A percentile compares a stretch with the other conserved stretches of the same genome.
These are phyloP conservation scores for Mungos mungo DNA, from an alignment of 2,113 vertebrate species.

Conservation along the genomic window DNA sequence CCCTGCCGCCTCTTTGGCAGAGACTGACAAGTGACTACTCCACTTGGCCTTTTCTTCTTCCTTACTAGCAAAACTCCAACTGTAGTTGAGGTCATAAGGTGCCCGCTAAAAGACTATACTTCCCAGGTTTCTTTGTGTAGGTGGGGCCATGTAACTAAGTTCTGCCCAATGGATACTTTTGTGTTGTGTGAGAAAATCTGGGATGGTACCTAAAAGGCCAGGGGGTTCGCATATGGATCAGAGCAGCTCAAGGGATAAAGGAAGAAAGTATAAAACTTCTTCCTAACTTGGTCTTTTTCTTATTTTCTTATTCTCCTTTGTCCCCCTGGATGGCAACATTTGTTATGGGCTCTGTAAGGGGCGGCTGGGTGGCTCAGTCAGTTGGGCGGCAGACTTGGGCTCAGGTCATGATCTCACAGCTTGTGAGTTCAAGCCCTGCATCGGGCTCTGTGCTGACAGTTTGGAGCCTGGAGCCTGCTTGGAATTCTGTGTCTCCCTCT, in stretches of 20 bases:
- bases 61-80: slow-evolving; percentile 25
- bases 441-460: too few species aligned
- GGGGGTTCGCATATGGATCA: background rate
- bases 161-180: background rate
- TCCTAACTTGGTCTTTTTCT: background rate
- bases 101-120: background rate
- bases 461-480: too few species aligned
- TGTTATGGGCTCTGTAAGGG: background rate
- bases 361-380: too few species aligned
- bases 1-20: background rate
- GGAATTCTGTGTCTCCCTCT: too few species aligned
- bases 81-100: background rate
- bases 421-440: too few species aligned
- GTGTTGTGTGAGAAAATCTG: background rate
- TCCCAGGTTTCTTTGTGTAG: background rate
- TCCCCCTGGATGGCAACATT: background rate
- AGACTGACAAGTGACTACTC: background rate
- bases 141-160: background rate
- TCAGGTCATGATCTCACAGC: too few species aligned
- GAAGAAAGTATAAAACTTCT: background rate
- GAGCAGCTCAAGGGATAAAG: background rate
- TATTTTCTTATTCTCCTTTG: background rate
- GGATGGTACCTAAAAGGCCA: background rate
- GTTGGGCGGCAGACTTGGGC: too few species aligned
- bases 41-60: background rate